Conservation (phyloP, 35 echinoderm and acorn worm genomes). For the Ptychodera flava region DNA sequence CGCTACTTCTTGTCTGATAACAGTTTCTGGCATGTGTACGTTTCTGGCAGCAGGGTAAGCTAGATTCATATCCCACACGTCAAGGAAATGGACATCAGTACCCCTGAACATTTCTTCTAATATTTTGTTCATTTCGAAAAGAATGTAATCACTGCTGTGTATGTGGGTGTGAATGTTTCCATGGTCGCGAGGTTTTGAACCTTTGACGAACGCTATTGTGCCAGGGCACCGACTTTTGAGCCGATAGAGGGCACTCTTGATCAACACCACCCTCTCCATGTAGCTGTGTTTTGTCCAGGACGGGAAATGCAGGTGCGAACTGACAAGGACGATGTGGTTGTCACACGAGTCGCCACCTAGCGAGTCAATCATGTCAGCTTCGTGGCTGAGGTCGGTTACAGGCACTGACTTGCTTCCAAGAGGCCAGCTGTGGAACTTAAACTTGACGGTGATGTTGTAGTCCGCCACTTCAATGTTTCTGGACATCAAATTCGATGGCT, state of each 20-base stretch:
- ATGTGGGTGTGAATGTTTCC: not conserved
- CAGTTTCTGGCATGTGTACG: constrained; percentile 53
- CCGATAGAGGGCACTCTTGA: constrained; percentile 13
- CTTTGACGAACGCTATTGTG: constrained; percentile 45
- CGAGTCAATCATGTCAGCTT: constrained; percentile 31
- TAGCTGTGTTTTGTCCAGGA: constrained; percentile 40
- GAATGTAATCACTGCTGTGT: constrained; percentile 33
- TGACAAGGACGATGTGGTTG: constrained; percentile 42
- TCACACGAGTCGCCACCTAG: constrained; percentile 14
- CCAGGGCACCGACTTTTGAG: constrained; percentile 37
- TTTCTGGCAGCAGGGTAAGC: constrained; percentile 26
- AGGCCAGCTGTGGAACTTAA: constrained; percentile 7
- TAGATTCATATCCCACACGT: constrained; percentile 67
- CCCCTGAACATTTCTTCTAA: constrained; percentile 37
- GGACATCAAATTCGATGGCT: not conserved
- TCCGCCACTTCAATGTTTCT: not conserved
- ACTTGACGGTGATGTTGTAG: not conserved
- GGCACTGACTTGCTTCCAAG: constrained; percentile 3
- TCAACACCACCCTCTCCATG: constrained; percentile 26
- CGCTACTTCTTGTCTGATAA: constrained; percentile 34
- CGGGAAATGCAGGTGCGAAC: constrained; percentile 44
- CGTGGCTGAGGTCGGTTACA: constrained; percentile 19
- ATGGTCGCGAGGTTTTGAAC: constrained; percentile 27
- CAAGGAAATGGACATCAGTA: constrained; percentile 30
- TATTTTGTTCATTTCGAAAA: constrained; percentile 27